Evolutionary conservation across 2,888 invertebrate genomes (phyloP), one percentile per base, ranked within the genome.

Genomic region (Leuctra nigra): DNA sequence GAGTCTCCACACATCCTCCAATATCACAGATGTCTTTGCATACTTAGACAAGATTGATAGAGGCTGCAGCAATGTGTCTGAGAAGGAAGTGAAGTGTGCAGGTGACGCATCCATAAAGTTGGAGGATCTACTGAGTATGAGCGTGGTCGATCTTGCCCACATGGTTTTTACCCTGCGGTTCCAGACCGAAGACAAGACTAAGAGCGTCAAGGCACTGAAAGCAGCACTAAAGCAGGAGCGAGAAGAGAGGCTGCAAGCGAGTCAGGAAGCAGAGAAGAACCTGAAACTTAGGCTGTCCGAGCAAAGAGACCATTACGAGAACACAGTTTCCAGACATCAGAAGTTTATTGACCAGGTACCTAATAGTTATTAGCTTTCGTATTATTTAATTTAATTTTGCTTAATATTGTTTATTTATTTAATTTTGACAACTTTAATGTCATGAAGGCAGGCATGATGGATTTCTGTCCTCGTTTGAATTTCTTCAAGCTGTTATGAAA

Each of bases 301-400:
- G 25, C 81, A 83, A 63, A 83, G 84, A 67, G 77, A 81, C 22
- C 88, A 90, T 63, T 87, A 84, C 64, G 89, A 90, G 65, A 77
- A 70, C 1, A 78, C 86, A 1, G 80, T 91, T 20, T 81, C 83
- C 62, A 76, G 91, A 13, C 91, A 91, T 68, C 91, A 91, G 68
- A 85, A 79, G 59, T 90, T 91, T 63, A 88, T 91, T 48, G 90
- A 91, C 67, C 87, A 86, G 75, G 81, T 81, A 65, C 58, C n/a
- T n/a, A n/a, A n/a, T n/a, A n/a, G n/a, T n/a, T n/a, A n/a, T n/a
- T n/a, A n/a, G n/a, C n/a, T n/a, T n/a, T n/a, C n/a, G n/a, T n/a
- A n/a, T n/a, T n/a, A n/a, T n/a, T n/a, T n/a, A n/a, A n/a, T n/a
- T n/a, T n/a, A n/a, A n/a, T n/a, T n/a, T n/a, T n/a, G n/a, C n/a